Evolutionary conservation across 1,140 invertebrate genomes (phyloP), one percentile per base, ranked within the genome.

Genomic region (Macrocentrus cingulum): DNA sequence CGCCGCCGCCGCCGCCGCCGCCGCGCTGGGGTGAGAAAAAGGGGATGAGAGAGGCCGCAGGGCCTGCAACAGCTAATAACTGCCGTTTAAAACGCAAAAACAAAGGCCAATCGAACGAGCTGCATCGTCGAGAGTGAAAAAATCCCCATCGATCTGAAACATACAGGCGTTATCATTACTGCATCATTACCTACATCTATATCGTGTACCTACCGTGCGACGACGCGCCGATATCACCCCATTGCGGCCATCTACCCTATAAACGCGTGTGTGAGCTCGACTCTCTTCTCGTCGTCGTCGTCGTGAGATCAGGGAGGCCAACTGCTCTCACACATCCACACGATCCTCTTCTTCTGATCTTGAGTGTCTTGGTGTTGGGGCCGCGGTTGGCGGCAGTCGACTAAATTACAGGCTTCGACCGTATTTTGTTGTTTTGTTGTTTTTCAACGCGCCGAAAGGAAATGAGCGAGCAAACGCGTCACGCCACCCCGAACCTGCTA

Each of bases 391-490:
- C 77, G 76, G 77, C 77, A 78, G 70, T 71, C 70, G 72, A 67
- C 65, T 77, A 79, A 80, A 80, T 80, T 80, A 80, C 77, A 79
- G 77, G 71, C 77, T 78, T 69, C 67, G 49, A 61, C 69, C 66
- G 68, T 76, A 77, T 77, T 75, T 75, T 69, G 77, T 80, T 79
- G 77, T 80, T 79, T 80, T 80, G 76, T 80, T 80, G 77, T 80
- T 80, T 80, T 80, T 80, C 77, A 80, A 80, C 77, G 76, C 77
- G 76, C 76, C 77, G 77, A 79, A 79, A 80, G 77, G 77, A 80
- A 80, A 80, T 80, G 77, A 79, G 76, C 76, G 77, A 79, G 77
- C 76, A 77, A 79, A 78, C 76, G 76, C 76, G 76, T 80, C 77
- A 80, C 76, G 77, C 77, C 76, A 80, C 75, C 76, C 76, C 77